Conservation (phyloP, 1,140 invertebrate genomes). For the Diachasma alloeum region DNA sequence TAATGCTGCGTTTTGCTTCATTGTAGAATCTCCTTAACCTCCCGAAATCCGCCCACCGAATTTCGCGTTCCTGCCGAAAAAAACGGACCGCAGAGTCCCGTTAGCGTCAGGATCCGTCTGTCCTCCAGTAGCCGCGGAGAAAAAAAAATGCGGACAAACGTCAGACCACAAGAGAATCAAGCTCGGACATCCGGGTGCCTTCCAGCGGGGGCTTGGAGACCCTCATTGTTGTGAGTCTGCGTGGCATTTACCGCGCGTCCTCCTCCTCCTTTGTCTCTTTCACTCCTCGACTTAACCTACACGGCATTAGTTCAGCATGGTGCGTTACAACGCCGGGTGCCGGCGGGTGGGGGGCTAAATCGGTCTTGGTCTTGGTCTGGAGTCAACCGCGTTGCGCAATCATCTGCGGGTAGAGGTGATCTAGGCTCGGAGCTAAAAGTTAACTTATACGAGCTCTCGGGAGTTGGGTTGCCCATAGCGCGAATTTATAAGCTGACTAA, state of each 20-base stretch:
- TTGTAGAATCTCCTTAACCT: not conserved
- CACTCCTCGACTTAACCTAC: not conserved
- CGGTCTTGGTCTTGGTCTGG: not conserved
- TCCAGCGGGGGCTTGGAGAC: not conserved
- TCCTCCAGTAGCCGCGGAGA: not conserved
- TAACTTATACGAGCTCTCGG: not conserved
- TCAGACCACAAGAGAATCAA: not conserved
- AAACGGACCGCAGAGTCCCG: not conserved
- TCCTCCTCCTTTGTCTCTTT: not conserved
- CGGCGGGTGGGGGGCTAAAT: not conserved
- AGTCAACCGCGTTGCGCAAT: not conserved
- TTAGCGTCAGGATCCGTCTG: not conserved
- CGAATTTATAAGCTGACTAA: constrained; percentile 46
- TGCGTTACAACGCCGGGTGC: constrained; percentile 30
- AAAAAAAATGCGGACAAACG: not conserved
- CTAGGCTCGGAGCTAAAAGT: constrained; percentile 4
- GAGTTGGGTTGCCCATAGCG: constrained; percentile 2
- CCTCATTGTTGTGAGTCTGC: constrained; percentile 7
- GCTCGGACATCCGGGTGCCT: constrained; percentile 28
- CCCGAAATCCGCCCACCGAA: not conserved
- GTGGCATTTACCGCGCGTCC: not conserved
- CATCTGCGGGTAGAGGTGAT: not conserved
- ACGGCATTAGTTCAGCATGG: constrained; percentile 44
- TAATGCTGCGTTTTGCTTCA: no score
- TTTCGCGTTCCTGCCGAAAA: not conserved